Base-by-base conservation (phyloP, 2,888 invertebrate genomes). In the Penaeus monodon region DNA sequence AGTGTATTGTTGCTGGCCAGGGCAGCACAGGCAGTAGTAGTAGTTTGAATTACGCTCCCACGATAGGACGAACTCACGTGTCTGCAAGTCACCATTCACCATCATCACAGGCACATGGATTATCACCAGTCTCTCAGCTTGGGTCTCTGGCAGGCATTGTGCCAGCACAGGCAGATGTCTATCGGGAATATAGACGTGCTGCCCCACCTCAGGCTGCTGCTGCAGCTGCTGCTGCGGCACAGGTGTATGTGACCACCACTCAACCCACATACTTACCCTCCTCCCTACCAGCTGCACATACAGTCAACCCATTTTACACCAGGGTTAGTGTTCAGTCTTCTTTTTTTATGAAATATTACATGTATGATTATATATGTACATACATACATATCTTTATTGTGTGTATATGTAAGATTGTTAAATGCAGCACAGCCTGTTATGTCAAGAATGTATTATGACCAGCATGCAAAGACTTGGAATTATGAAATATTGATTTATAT, bases 101-200 rank as follows among this genome's bases (percentile, higher is more conserved):
- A 10, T 81, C 84, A 64, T 76, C 88, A 64, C 84, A 84, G 68
- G 66, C 84, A 24, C 84, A 84, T 27, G 88, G 88, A n/a, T 73
- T 88, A 29, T 88, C 88, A 33, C 88, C 88, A 27, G 84, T 89
- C 17, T 88, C 88, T 22, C 89, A 89, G 29, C 44, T 86, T 68
- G 83, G 85, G 27, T 84, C 88, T 66, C 76, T 89, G 84, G 81
- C 87, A 63, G 87, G 89, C 64, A 84, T 89, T 65, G 86, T 89
- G 57, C 84, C 89, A n/a, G 77, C 89, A 57, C 89, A 89, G 83
- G 85, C 88, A 49, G 90, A 90, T 81, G 88, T 90, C 33, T 90
- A 90, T 76, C 65, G 90, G 77, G 90, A 90, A 66, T 90, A 90
- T 76, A 74, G 90, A 20, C 81, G 89, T 44, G 87, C 88, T 78